Base-by-base conservation (phyloP, 1,140 invertebrate genomes). In the Drosophila quadrilineata region DNA sequence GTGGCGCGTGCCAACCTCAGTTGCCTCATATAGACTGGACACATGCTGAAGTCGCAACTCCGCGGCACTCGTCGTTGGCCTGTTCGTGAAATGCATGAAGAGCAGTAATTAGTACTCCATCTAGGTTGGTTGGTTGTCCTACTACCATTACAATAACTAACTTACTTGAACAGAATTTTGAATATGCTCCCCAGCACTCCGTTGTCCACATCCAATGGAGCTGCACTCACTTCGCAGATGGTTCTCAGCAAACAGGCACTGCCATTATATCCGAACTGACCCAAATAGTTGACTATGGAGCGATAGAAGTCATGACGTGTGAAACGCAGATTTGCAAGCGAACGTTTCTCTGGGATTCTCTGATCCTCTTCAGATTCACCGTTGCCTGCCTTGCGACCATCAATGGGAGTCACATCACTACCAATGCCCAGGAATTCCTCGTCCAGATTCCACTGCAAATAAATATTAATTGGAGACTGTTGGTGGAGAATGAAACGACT, bases 141-240 rank as follows among this genome's bases (percentile, higher is more conserved):
- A n/a, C n/a, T n/a, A n/a, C n/a, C n/a, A n/a, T n/a, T n/a, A 1
- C 28, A 17, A 22, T 35, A 43, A 26, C 1, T 6, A 14, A 86
- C 90, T 89, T 89, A 91, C 91, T 90, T 91, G 77, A 92, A 89
- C 45, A 92, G 74, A 49, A 92, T 88, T 76, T 91, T 90, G 19
- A 92, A 76, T 63, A 92, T 82, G 64, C 90, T 91, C 41, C 91
- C 91, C 49, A 91, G 59, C 26, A 91, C 71, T 6, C 91, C 91
- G 62, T 90, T 91, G 71, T 90, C 77, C 50, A 87, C 82, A 59
- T 90, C 82, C 36, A 90, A 68, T 14, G 89, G 88, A 9, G 75
- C 52, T 19, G 87, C 80, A 45, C 88, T 88, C 48, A 90, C 88
- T 75, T 92, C 91, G 45, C 91, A 91, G 40, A 92, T 91, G 31